Conservation (phyloP, 1,140 invertebrate genomes). For the Aphidius ervi region DNA sequence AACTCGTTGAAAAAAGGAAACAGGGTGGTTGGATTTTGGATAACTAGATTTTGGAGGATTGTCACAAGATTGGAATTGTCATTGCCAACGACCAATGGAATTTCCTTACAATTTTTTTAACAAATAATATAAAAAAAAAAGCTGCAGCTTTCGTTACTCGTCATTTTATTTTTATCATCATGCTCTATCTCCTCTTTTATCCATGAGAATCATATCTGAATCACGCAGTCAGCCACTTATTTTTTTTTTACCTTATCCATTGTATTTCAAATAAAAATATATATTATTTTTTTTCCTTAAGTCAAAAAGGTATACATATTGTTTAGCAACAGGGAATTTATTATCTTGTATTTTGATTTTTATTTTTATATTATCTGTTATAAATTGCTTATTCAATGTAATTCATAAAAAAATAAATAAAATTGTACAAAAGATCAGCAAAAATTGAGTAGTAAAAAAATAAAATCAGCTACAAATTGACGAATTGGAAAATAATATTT, state of each 20-base stretch:
- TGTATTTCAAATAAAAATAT: background rate
- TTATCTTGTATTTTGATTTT: too few relatives aligned
- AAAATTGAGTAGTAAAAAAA: background rate
- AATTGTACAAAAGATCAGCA: background rate
- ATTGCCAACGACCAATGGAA: conserved; percentile 16
- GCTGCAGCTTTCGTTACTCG: conserved; percentile 1
- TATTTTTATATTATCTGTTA: too few relatives aligned
- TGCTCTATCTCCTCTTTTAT: conserved; percentile 15
- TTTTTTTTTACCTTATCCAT: background rate
- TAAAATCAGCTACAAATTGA: background rate
- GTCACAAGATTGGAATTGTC: conserved; percentile 24
- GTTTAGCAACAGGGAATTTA: background rate
- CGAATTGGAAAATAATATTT: too few relatives aligned
- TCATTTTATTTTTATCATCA: conserved; percentile 15
- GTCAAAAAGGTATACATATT: background rate
- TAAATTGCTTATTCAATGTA: too few relatives aligned
- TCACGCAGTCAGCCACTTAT: conserved; percentile 2
- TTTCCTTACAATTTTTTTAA: conserved; percentile 17
- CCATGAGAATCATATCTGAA: conserved; percentile 11
- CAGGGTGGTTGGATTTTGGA: background rate
- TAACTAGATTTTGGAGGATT: conserved; percentile 21
- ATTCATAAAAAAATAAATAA: too few relatives aligned
- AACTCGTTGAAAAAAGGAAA: conserved; percentile 7
- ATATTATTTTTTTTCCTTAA: background rate
- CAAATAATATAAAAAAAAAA: background rate